Evolutionary conservation across 2,888 invertebrate genomes (phyloP), one percentile per base, ranked within the genome.

Genomic region (Amaurobius ferox): DNA sequence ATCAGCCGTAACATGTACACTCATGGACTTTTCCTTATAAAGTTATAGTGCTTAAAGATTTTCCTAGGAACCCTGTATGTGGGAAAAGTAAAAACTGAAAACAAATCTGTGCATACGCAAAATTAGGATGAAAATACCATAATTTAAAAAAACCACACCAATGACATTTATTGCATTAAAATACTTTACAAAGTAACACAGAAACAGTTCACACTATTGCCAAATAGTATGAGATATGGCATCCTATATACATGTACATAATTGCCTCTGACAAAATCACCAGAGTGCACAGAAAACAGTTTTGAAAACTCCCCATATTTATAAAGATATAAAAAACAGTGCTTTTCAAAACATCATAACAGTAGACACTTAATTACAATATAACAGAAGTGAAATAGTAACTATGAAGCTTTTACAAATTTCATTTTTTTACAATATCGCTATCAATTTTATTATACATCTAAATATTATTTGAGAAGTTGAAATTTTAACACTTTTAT

Each of bases 81-180:
- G n/a, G n/a, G n/a, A 35, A 35, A 35, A 35, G 35, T 7, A 35
- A 35, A 35, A 35, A 35, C 11, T 35, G n/a, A n/a, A n/a, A n/a
- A n/a, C n/a, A n/a, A n/a, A n/a, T n/a, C n/a, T n/a, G n/a, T n/a
- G n/a, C n/a, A n/a, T n/a, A n/a, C n/a, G n/a, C n/a, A n/a, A n/a
- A n/a, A n/a, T n/a, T n/a, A n/a, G n/a, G n/a, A n/a, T 35, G 35
- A 35, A 35, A 35, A 35, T 35, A n/a, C n/a, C n/a, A 9, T 35
- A 35, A 35, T 35, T 62, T 64, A 35, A 16, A 64, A 77, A 78
- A 72, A 66, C 77, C 77, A 85, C 77, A 78, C 83, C 83, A 77
- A 85, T 76, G 74, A 85, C 62, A 67, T 85, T 85, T 85, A 85
- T 85, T 85, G 83, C 83, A 85, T 72, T 85, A 78, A 85, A 85